Evolutionary conservation across 2,888 invertebrate genomes (phyloP).

Genomic region (Stegophylla sp.): DNA sequence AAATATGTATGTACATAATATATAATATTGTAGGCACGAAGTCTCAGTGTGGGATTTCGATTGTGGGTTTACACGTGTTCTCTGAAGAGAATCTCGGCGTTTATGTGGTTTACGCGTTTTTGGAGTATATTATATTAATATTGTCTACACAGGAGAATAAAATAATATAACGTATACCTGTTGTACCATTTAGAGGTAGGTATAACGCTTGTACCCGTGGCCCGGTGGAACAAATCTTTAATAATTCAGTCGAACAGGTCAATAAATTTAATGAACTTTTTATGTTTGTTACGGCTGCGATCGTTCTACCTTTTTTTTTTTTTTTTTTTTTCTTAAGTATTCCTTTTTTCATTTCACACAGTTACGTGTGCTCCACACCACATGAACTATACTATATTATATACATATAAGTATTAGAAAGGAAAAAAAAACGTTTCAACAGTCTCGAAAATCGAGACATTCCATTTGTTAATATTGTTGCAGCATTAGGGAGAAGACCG

Average conservation of each 20-base stretch:
- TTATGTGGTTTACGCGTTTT: not conserved
- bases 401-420: too few relatives aligned
- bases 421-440: not conserved
- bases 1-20: not conserved
- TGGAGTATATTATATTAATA: too few relatives aligned
- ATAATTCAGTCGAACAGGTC: slow-evolving; percentile 46
- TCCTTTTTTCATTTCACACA: not conserved
- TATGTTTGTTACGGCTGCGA: slow-evolving; percentile 6
- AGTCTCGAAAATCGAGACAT: slow-evolving; percentile 26
- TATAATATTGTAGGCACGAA: too few relatives aligned
- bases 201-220: not conserved
- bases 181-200: not conserved
- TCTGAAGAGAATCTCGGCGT: slow-evolving; percentile 37
- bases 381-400: too few relatives aligned
- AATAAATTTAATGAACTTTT: slow-evolving; percentile 50
- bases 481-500: not conserved
- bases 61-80: slow-evolving; percentile 14
- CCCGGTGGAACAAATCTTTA: slow-evolving; percentile 31
- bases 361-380: slow-evolving; percentile 3
- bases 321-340: not conserved
- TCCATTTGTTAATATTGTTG: slow-evolving; percentile 5
- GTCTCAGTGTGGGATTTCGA: slow-evolving; percentile 14
- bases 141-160: too few relatives aligned
- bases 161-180: slow-evolving; percentile 12
- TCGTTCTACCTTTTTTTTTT: not conserved